Evolutionary conservation across 2,888 invertebrate genomes (phyloP).

Genomic region (Mechanitis messenoides): DNA sequence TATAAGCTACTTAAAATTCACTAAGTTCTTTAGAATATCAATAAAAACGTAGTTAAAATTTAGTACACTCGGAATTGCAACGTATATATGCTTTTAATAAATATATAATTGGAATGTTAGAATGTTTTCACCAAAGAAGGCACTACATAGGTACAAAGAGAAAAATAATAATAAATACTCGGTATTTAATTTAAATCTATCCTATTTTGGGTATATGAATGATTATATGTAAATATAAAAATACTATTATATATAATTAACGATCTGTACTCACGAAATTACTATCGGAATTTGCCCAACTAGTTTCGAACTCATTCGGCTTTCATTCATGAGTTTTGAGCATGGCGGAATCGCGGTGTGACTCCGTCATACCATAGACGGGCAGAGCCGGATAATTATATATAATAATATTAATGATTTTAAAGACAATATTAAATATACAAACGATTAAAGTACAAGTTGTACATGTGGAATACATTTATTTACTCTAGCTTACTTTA

Average conservation of each 20-base stretch:
- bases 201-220: neutral
- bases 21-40: constrained; percentile 4
- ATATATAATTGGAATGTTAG: neutral
- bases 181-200: neutral
- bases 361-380: too few relatives aligned
- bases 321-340: too few relatives aligned
- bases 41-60: constrained; percentile 7
- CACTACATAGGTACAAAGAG: constrained; percentile 17
- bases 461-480: neutral
- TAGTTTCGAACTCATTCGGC: too few relatives aligned
- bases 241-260: too few relatives aligned
- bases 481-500: too few relatives aligned
- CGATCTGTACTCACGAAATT: too few relatives aligned
- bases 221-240: too few relatives aligned
- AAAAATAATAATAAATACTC: neutral
- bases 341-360: too few relatives aligned
- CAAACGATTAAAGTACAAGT: constrained; percentile 1
- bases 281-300: too few relatives aligned
- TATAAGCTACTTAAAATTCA: constrained; percentile 8
- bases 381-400: too few relatives aligned
- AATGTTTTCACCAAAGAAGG: constrained; percentile 19
- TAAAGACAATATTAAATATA: neutral
- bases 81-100: constrained; percentile 1
- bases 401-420: neutral
- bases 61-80: constrained; percentile 1